Base-by-base conservation (phyloP, 2,888 invertebrate species). In the Chalcosyrphus nemorum region DNA sequence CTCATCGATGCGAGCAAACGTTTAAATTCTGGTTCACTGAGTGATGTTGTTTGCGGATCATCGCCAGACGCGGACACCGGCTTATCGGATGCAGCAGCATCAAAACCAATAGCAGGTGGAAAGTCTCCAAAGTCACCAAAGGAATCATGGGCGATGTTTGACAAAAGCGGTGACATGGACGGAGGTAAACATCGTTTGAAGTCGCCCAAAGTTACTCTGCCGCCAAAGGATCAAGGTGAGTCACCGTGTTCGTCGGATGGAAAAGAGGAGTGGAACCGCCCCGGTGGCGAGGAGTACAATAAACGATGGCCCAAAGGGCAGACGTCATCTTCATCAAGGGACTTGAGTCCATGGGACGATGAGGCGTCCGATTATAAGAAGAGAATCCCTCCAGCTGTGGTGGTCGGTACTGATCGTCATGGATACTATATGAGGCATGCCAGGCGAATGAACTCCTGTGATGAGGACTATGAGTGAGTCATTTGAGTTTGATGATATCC, bases 221-320 rank as follows among this genome's bases (percentile, higher is more conserved):
- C 41, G 4, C n/a, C 41, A 11, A 76, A 76, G 38, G 89, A 91
- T 6, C 89, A 91, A 0, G 93, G 93, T 0, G 94, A 94, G 2
- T 95, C 96, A 0, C 95, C 95, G 0, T 96, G 95, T 93, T 96
- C 96, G 0, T 95, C 95, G 0, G 96, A 96, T 91, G 95, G 95
- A 0, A 94, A 94, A 65, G 94, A 95, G 35, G 93, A 93, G 11
- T 93, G 93, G 92, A 91, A 91, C 77, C 90, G 91, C 9, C 63
- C 77, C 13, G 88, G 88, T 5, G 82, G 74, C 9, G 86, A 85
- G 24, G 86, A 87, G 1, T 86, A 81, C 9, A 88, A 89, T 0
- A 92, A 92, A 61, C 89, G 93, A 86, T 92, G 93, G 93, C 93
- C 89, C 87, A 93, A 92, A 90, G 93, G 93, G 15, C 94, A 94